Percentiles rank a stretch among this genome's conserved stretches.
These are phyloP conservation scores for Potamilus streckersoni DNA, from an alignment of 1,140 invertebrate genomes.

Conservation along the genomic window DNA sequence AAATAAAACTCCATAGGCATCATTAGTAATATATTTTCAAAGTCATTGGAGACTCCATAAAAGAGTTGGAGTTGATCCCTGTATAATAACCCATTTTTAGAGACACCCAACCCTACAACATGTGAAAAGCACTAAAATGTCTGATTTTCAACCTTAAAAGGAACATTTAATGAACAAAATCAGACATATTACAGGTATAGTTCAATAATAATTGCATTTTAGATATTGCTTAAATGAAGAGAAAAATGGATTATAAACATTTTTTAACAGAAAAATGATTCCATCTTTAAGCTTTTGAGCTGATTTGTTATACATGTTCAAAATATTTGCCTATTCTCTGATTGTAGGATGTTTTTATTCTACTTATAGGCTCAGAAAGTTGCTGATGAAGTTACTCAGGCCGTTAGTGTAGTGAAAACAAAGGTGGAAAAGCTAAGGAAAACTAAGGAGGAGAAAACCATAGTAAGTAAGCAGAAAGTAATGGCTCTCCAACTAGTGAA, in stretches of 20 bases:
- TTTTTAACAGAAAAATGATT: not conserved
- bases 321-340: not conserved
- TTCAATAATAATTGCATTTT: no score
- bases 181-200: no score
- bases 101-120: no score
- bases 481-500: not conserved
- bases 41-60: not conserved
- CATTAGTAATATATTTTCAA: no score
- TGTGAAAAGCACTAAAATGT: no score
- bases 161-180: no score
- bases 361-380: conserved; percentile 51
- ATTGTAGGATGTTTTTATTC: conserved; percentile 5
- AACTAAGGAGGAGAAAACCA: conserved; percentile 42
- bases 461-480: conserved; percentile 35
- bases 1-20: no score
- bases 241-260: no score
- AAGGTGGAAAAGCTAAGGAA: conserved; percentile 61
- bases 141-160: no score
- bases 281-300: not conserved
- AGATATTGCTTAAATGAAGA: no score
- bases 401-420: conserved; percentile 48
- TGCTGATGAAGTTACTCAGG: conserved; percentile 52
- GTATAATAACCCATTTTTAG: not conserved
- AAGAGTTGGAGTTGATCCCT: not conserved
- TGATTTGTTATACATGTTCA: not conserved